Conservation (phyloP, 2,888 invertebrate genomes). For the Ophion costatus region DNA sequence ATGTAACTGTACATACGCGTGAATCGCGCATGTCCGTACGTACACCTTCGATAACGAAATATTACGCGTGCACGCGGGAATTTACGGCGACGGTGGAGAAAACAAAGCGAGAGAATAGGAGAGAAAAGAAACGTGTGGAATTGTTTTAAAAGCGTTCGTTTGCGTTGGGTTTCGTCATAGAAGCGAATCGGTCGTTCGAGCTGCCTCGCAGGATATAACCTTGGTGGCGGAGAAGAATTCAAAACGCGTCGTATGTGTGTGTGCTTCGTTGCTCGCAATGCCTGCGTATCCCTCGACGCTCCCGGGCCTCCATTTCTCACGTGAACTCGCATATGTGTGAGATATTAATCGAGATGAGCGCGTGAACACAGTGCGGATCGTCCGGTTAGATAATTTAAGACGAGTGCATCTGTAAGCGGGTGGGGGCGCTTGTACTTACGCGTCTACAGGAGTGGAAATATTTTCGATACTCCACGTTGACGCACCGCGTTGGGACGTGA, state of each 20-base stretch:
- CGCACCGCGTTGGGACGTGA: conserved; percentile 26
- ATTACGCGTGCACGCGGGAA: neutral
- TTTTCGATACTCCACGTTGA: conserved; percentile 15
- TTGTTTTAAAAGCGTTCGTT: too few species aligned
- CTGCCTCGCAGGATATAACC: conserved; percentile 24
- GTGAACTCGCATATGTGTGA: neutral
- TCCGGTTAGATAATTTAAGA: conserved; percentile 36
- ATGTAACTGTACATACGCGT: neutral
- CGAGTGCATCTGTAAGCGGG: conserved; percentile 12
- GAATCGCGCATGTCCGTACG: neutral
- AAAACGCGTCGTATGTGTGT: neutral
- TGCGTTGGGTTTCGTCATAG: conserved; percentile 6
- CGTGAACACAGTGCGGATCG: conserved; percentile 28
- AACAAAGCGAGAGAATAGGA: neutral
- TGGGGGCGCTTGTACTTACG: neutral
- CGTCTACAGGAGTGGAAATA: neutral
- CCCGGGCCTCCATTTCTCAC: conserved; percentile 5
- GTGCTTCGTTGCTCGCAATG: neutral
- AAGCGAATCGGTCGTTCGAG: conserved; percentile 20
- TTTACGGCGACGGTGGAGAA: neutral
- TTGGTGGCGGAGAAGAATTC: conserved; percentile 17
- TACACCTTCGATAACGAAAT: neutral
- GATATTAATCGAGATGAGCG: conserved; percentile 25
- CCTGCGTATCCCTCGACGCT: neutral
- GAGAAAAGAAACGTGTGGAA: too few species aligned